A percentile compares a stretch with the other conserved stretches of the same genome.
phyloP scores from a whole-genome alignment of 35 echinoderm and acorn worm species.

The Anneissia japonica region DNA sequence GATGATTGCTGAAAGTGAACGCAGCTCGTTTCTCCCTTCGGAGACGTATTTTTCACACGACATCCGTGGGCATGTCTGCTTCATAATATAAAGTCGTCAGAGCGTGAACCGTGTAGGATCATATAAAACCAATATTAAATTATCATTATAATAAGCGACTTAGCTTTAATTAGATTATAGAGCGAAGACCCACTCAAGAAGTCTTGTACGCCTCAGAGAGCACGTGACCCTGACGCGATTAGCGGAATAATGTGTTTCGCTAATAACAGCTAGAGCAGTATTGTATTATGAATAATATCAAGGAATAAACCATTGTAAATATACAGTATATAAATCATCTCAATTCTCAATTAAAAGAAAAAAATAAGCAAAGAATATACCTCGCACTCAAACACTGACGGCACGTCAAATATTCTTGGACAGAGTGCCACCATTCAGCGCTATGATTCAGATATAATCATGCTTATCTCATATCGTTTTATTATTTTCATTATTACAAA shows the following conservation, averaged over 20 bases:
- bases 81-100: not conserved
- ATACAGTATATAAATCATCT: too few relatives aligned
- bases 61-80: not conserved
- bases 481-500: too few relatives aligned
- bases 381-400: too few relatives aligned
- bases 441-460: too few relatives aligned
- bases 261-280: not conserved
- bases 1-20: too few relatives aligned
- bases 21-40: not conserved
- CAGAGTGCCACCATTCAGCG: too few relatives aligned
- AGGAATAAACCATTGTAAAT: too few relatives aligned
- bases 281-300: too few relatives aligned
- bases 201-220: not conserved
- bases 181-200: not conserved
- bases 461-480: too few relatives aligned
- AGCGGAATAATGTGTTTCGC: not conserved
- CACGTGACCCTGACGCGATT: not conserved
- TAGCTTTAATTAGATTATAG: not conserved
- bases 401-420: too few relatives aligned
- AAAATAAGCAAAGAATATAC: too few relatives aligned
- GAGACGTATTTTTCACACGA: slow-evolving; percentile 1
- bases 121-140: slow-evolving; percentile 3
- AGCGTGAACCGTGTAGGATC: not conserved
- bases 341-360: too few relatives aligned
- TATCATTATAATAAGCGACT: not conserved